Conservation (phyloP, 1,140 invertebrate genomes). For the Medauroidea extradentata region DNA sequence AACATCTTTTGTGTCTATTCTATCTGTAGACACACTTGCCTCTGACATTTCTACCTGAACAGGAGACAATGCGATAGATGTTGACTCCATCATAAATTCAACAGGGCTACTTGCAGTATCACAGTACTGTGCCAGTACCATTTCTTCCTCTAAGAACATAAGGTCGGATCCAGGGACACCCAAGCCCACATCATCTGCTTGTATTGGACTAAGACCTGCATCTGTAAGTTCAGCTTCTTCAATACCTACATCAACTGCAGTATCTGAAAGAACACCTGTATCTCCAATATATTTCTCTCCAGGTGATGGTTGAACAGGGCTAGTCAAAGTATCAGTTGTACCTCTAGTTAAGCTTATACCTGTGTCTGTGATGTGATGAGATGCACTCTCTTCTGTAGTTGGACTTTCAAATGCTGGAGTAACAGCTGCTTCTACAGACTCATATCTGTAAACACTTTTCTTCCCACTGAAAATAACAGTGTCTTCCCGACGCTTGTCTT, state of each 20-base stretch:
- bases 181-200: constrained; percentile 43
- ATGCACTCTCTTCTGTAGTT: constrained; percentile 46
- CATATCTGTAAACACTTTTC: constrained; percentile 46
- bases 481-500: constrained; percentile 43
- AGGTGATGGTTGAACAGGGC: constrained; percentile 29
- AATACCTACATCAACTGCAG: constrained; percentile 41
- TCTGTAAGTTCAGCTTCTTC: constrained; percentile 51
- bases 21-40: constrained; percentile 46
- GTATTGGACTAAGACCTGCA: constrained; percentile 50
- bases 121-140: constrained; percentile 33
- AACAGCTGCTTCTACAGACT: constrained; percentile 33
- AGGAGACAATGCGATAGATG: constrained; percentile 37
- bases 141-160: constrained; percentile 37
- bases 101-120: constrained; percentile 48
- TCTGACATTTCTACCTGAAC: constrained; percentile 45
- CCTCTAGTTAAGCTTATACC: constrained; percentile 49
- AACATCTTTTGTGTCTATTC: constrained; percentile 44
- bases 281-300: constrained; percentile 1
- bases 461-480: constrained; percentile 48
- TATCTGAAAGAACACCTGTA: constrained; percentile 41
- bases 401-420: constrained; percentile 40
- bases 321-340: constrained; percentile 45
- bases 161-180: constrained; percentile 28
- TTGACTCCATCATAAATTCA: constrained; percentile 36
- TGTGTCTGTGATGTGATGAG: constrained; percentile 49